phyloP scores from a whole-genome alignment of 2,113 vertebrate genomes.

The Trogon surrucura region DNA sequence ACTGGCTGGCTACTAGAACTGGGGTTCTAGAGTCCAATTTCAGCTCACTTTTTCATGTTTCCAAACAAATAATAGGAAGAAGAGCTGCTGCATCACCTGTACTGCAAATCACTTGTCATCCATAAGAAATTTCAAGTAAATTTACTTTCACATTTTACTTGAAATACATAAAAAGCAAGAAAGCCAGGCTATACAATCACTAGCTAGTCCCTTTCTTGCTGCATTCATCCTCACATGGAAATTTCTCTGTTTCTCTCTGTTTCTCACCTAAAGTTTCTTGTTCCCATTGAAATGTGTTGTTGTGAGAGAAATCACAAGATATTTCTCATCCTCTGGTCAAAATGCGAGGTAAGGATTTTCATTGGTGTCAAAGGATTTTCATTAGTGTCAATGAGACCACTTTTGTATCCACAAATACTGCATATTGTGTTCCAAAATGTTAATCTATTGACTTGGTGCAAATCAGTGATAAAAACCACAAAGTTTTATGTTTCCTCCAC shows the following conservation, averaged over 20 bases:
- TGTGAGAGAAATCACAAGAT: background rate
- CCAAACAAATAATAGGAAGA: background rate
- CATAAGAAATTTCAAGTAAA: background rate
- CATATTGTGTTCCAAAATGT: background rate
- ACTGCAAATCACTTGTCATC: background rate
- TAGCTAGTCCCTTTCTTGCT: background rate
- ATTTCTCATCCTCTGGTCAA: background rate
- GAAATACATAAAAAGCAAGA: background rate
- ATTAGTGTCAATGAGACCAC: background rate
- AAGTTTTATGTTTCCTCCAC: background rate
- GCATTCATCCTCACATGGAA: background rate
- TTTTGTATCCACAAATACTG: background rate
- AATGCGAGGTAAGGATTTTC: background rate
- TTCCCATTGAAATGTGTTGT: background rate
- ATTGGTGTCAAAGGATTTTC: background rate
- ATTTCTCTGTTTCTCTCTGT: background rate
- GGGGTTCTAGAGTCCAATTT: background rate
- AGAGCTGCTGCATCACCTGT: background rate
- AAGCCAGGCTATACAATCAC: background rate
- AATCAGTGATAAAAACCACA: accelerated
- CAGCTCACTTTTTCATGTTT: background rate
- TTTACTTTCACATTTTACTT: background rate
- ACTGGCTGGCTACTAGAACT: background rate
- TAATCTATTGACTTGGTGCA: accelerated
- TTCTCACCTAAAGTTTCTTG: background rate